A percentile compares a stretch with the other conserved stretches of the same genome.
phyloP scores from a whole-genome alignment of 2,797 vertebrate genomes.

The Arremon brunneinucha region DNA sequence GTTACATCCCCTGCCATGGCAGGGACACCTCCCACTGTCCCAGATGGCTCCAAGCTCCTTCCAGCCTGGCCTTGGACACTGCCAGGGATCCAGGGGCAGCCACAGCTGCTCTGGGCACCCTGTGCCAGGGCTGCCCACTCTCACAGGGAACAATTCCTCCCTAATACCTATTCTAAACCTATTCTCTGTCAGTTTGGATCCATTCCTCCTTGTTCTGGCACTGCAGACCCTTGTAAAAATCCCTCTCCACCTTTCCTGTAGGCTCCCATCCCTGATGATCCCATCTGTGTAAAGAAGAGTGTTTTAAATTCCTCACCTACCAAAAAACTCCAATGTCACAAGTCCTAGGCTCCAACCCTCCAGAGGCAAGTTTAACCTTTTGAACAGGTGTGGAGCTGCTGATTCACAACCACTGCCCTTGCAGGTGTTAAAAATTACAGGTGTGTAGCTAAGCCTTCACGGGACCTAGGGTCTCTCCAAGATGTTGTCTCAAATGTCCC shows the following conservation, averaged over 20 bases:
- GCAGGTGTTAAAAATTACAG: background rate
- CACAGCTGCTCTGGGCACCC: background rate
- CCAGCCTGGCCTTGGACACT: background rate
- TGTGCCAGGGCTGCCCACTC: background rate
- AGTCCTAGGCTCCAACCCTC: background rate
- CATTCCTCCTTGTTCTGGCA: background rate
- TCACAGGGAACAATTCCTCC: rapidly evolving
- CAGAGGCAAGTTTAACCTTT: background rate
- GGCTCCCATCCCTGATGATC: background rate
- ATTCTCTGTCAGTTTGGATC: background rate
- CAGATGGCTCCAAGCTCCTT: background rate
- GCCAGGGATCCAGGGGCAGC: background rate
- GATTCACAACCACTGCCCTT: background rate
- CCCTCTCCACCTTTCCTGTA: background rate
- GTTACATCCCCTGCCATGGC: background rate
- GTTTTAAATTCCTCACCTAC: background rate
- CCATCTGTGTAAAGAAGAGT: background rate
- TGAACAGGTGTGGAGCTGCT: background rate
- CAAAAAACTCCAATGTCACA: background rate
- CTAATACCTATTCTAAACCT: background rate
- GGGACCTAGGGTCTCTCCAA: background rate
- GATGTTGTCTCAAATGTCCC: background rate
- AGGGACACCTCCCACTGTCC: background rate
- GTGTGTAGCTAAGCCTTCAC: background rate
- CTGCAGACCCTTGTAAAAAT: background rate